Conservation (phyloP, 2,888 invertebrate species). For the Plagodis dolabraria region DNA sequence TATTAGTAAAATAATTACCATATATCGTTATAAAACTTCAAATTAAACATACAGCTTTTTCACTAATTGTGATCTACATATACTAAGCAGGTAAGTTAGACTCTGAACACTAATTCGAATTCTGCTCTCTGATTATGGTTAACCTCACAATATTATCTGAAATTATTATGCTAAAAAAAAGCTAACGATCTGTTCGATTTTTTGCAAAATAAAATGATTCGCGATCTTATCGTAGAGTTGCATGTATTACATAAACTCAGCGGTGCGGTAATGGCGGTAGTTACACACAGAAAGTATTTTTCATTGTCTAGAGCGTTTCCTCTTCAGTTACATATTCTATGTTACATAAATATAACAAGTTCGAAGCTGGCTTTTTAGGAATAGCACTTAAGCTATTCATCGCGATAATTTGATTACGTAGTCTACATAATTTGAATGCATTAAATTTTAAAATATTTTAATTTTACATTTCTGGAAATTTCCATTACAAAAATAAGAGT, state of each 20-base stretch:
- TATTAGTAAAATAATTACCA: too few species aligned
- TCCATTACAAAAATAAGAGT: not conserved
- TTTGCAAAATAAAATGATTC: slow-evolving; percentile 7
- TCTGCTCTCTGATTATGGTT: too few species aligned
- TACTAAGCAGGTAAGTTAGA: too few species aligned
- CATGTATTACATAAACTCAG: slow-evolving; percentile 58
- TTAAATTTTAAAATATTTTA: not conserved
- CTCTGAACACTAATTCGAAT: too few species aligned
- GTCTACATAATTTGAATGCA: slow-evolving; percentile 2
- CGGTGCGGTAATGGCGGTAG: slow-evolving; percentile 56
- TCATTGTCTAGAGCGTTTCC: slow-evolving; percentile 83
- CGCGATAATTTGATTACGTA: slow-evolving; percentile 28
- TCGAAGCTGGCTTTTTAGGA: slow-evolving; percentile 23
- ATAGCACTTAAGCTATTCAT: slow-evolving; percentile 12
- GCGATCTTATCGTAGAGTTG: slow-evolving; percentile 35
- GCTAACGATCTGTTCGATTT: not conserved
- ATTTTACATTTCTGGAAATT: slow-evolving; percentile 1
- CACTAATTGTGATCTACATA: too few species aligned
- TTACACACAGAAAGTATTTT: slow-evolving; percentile 62
- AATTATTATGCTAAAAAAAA: too few species aligned
- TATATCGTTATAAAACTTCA: too few species aligned
- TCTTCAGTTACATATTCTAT: slow-evolving; percentile 56
- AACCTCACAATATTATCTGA: too few species aligned
- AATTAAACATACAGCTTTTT: too few species aligned
- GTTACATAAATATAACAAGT: slow-evolving; percentile 58